Base-by-base conservation (phyloP, 2,797 vertebrate species). In the Scomberomorus guttatus region DNA sequence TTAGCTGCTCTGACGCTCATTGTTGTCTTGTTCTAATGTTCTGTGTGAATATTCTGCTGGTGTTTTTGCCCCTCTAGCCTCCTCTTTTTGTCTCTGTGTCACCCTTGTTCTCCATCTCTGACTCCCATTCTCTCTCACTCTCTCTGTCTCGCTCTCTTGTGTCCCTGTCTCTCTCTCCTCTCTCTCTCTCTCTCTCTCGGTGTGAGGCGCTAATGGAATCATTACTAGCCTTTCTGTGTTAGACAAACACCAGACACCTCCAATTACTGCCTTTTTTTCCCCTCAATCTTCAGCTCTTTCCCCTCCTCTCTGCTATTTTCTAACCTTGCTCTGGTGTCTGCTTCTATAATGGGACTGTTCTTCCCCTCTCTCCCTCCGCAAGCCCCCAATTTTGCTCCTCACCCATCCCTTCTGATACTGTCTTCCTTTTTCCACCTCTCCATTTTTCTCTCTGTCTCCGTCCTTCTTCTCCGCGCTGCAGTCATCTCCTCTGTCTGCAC, bases 141-240 rank as follows among this genome's bases (percentile, higher is more conserved):
- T 32, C 50, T 48, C 55, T 62, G n/a, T 24, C 13, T 50, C 37
- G 39, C 57, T 20, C 32, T 56, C 34, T 13, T 11, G 12, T 4
- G 39, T 42, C 11, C 13, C 39, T 14, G 12, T 37, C 34, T 37
- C 34, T 37, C 34, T 50, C 37, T 65, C n/a, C 34, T 72, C 32
- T 50, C 25, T 14, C 56, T 61, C 24, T 77, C 71, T 59, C 64
- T 79, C 60, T 82, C 72, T 85, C 80, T 84, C 13, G 12, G 82
- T 85, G 81, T 89, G 86, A 94, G 92, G 93, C 89, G 87, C 92
- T 95, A 95, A 96, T 95, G 94, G 93, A 93, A 90, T 95, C 95
- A 96, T 96, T 95, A 96, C 91, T 91, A 77, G 82, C 87, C 88
- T 86, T 88, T 91, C 85, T 91, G 86, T 90, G 91, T 93, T 93